Percentiles rank a stretch among this genome's conserved stretches.
These are phyloP conservation scores for Antheraea yamamai DNA, from an alignment of 2,888 invertebrate species.

Conservation along the genomic window DNA sequence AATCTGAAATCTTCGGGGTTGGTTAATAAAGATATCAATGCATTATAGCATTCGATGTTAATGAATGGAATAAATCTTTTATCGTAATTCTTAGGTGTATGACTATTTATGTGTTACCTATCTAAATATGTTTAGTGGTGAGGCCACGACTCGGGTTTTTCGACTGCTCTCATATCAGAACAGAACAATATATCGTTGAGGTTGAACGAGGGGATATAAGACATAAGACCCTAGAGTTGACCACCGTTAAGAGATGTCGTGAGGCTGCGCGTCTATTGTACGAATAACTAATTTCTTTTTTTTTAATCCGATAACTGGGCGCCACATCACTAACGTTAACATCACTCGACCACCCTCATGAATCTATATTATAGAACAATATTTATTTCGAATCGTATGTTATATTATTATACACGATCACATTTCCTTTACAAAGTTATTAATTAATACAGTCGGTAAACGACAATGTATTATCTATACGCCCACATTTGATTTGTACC, in stretches of 20 bases:
- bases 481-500: conserved; percentile 62
- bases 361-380: conserved; percentile 32
- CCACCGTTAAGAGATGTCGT: neutral
- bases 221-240: neutral
- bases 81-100: conserved; percentile 64
- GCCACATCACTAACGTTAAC: conserved; percentile 45
- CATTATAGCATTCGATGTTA: conserved; percentile 65
- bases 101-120: conserved; percentile 64
- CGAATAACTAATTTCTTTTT: neutral
- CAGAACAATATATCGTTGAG: neutral
- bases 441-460: conserved; percentile 51
- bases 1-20: conserved; percentile 61
- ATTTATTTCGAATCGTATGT: conserved; percentile 28
- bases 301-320: conserved; percentile 23
- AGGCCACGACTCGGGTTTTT: conserved; percentile 43
- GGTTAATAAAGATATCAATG: conserved; percentile 57
- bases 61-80: conserved; percentile 51
- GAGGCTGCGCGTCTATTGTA: neutral
- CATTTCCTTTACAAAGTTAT: conserved; percentile 3
- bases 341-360: conserved; percentile 29
- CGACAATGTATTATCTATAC: conserved; percentile 45
- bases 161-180: neutral
- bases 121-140: conserved; percentile 44
- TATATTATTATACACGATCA: conserved; percentile 14
- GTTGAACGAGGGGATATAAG: neutral